Conservation (phyloP, 2,888 invertebrate species). For the Hartigia nigra region DNA sequence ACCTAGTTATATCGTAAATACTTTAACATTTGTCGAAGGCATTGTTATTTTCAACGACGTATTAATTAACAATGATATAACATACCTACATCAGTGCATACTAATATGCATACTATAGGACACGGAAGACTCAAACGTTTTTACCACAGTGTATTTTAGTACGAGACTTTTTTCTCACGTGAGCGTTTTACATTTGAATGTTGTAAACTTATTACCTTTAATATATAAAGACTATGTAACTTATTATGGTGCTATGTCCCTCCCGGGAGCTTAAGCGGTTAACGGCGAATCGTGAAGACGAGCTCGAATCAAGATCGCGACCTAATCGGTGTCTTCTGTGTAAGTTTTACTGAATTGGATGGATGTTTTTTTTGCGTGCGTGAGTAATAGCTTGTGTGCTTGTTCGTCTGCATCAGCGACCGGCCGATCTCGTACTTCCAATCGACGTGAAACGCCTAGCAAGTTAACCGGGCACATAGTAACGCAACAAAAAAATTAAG, state of each 20-base stretch:
- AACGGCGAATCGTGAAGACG: constrained; percentile 1
- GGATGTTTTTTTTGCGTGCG: not conserved
- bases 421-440: not conserved
- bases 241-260: constrained; percentile 36
- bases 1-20: not conserved
- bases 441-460: not conserved
- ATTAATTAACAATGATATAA: not conserved
- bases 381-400: not conserved
- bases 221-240: not conserved
- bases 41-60: not conserved
- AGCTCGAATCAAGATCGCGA: not conserved
- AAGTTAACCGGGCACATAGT: not conserved
- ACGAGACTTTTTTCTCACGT: constrained; percentile 28
- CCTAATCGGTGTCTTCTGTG: not conserved
- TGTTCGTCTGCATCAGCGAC: not conserved
- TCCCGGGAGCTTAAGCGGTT: constrained; percentile 24
- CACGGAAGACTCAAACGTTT: constrained; percentile 22
- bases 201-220: not conserved
- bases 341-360: not conserved
- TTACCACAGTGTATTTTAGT: constrained; percentile 36
- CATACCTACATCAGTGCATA: not conserved
- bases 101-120: not conserved
- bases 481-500: not conserved
- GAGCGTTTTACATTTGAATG: constrained; percentile 21
- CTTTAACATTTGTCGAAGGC: not conserved